Percentiles rank a stretch among this genome's conserved stretches.
phyloP scores from a whole-genome alignment of 1,140 invertebrate species.

The Drosophila equinoxialis region DNA sequence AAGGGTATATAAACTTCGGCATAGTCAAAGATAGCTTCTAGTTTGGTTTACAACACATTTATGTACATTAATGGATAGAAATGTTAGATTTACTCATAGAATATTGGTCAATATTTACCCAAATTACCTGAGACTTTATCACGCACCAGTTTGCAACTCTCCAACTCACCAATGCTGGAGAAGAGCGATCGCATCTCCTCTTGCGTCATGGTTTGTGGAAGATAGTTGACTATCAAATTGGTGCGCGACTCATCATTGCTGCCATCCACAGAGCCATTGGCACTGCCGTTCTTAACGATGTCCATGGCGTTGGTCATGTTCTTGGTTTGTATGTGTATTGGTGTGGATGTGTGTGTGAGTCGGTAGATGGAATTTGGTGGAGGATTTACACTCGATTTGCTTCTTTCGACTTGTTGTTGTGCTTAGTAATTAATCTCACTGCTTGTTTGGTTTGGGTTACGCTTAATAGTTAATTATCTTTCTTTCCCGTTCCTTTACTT shows the following conservation, averaged over 20 bases:
- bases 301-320: conserved; percentile 82
- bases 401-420: conserved; percentile 27
- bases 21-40: no score
- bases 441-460: conserved; percentile 61
- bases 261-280: conserved; percentile 85
- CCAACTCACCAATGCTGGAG: conserved; percentile 93
- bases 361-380: not conserved
- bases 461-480: conserved; percentile 57
- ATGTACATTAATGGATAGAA: no score
- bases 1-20: no score
- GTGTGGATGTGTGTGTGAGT: conserved; percentile 12
- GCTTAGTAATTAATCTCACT: conserved; percentile 81
- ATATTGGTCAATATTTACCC: conserved; percentile 80
- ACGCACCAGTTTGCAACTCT: conserved; percentile 95
- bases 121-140: conserved; percentile 91
- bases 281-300: conserved; percentile 85
- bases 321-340: conserved; percentile 21
- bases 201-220: conserved; percentile 96
- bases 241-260: conserved; percentile 85
- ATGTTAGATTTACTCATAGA: conserved; percentile 14
- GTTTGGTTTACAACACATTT: no score
- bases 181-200: conserved; percentile 94
- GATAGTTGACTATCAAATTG: conserved; percentile 96
- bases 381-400: conserved; percentile 14
- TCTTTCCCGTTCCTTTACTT: not conserved